phyloP scores from a whole-genome alignment of 2,113 vertebrate genomes.

The Neofelis nebulosa region DNA sequence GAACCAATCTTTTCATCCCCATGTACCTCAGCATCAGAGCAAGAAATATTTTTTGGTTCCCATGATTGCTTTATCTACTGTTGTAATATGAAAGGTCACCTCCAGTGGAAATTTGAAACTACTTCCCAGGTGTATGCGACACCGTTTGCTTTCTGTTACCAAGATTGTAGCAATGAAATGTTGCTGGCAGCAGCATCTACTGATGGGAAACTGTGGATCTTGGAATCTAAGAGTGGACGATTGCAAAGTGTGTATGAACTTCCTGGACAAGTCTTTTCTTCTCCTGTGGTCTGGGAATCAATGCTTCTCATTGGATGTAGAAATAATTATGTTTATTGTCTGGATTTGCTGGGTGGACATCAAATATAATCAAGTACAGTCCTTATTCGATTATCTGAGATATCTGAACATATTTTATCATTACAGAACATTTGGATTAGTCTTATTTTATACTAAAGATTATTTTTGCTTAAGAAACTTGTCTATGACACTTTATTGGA shows the following conservation, averaged over 20 bases:
- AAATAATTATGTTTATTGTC: conserved; percentile 94
- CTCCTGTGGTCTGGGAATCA: conserved; percentile 89
- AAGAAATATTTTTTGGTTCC: conserved; percentile 92
- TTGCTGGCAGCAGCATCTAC: conserved; percentile 91
- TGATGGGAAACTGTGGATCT: conserved; percentile 93
- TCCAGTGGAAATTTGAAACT: conserved; percentile 92
- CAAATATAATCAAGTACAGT: conserved; percentile 22
- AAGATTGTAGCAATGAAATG: conserved; percentile 62
- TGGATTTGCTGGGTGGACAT: conserved; percentile 82
- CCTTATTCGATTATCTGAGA: neutral
- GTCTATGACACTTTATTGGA: conserved; percentile 31
- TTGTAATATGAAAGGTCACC: conserved; percentile 86
- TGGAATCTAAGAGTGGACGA: conserved; percentile 88
- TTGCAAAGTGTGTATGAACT: conserved; percentile 82
- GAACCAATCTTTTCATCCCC: conserved; percentile 97
- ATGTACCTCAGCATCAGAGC: conserved; percentile 84
- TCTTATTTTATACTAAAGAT: conserved; percentile 56
- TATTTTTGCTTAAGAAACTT: conserved; percentile 65
- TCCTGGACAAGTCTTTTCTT: conserved; percentile 95
- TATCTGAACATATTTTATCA: neutral
- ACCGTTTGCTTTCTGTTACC: conserved; percentile 89
- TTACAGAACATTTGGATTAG: neutral
- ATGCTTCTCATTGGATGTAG: conserved; percentile 94
- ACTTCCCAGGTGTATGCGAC: conserved; percentile 91
- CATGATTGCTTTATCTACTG: conserved; percentile 93